A percentile compares a stretch with the other conserved stretches of the same genome.
Conservation (phyloP, 2,113 vertebrate species). For the Phaethon lepturus region DNA sequence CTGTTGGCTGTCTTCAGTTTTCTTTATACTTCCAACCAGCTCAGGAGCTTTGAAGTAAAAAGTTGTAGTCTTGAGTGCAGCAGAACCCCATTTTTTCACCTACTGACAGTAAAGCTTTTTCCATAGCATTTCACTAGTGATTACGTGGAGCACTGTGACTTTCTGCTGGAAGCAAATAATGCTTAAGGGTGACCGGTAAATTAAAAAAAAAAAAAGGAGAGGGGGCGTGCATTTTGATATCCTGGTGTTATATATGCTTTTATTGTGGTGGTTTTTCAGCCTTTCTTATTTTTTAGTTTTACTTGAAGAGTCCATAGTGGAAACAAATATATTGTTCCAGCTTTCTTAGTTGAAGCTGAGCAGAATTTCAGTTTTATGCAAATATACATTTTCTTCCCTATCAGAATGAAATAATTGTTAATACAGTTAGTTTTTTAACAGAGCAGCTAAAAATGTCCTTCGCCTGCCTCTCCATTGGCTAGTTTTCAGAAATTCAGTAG, state of each 20-base stretch:
- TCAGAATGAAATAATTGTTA: neutral
- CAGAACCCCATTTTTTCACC: neutral
- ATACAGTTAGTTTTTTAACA: neutral
- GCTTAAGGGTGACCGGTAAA: neutral
- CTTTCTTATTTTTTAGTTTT: neutral
- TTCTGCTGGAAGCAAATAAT: neutral
- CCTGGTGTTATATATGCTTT: neutral
- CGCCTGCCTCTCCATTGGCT: neutral
- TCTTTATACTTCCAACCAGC: neutral
- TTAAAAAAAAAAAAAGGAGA: fast-evolving
- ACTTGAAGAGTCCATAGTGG: neutral
- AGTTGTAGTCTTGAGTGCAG: neutral
- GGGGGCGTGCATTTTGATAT: neutral
- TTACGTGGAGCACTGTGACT: neutral
- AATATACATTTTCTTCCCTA: neutral
- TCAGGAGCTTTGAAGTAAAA: neutral
- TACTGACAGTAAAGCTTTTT: neutral
- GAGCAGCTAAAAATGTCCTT: conserved; percentile 3
- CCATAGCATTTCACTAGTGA: neutral
- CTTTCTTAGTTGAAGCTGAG: neutral
- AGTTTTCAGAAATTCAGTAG: conserved; percentile 18
- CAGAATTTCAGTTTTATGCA: neutral
- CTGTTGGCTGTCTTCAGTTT: neutral
- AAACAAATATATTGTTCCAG: neutral
- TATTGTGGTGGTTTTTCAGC: neutral